Base-by-base conservation (phyloP, 2,797 vertebrate genomes). In the Remorina albescens region DNA sequence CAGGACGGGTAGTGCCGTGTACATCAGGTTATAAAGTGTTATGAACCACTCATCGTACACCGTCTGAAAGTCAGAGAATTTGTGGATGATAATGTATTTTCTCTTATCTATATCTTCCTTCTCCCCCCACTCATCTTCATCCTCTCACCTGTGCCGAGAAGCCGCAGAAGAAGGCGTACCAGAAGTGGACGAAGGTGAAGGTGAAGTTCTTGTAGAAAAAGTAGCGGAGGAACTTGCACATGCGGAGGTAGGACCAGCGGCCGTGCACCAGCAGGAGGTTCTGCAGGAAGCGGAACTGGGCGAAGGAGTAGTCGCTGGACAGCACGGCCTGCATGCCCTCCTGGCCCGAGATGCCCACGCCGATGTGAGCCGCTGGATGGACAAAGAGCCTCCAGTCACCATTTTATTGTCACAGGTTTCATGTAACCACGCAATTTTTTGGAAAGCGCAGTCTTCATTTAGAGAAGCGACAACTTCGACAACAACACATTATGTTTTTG, bases 131-230 rank as follows among this genome's bases (percentile, higher is more conserved):
- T n/a, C 8, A 8, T 10, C 19, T 21, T 11, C 34, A 3, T 0
- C 23, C 8, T 67, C 95, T 92, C 85, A 98, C 98, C 97, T 98
- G 97, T 2, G 98, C 97, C 0, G 98, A 99, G 92, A 98, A 99
- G 57, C 98, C 97, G 0, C 94, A 98, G 95, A 96, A 99, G 95
- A 98, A 99, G 60, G 89, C 97, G 19, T 94, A 99, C 97, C 98
- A 99, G 95, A 99, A 96, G 82, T 99, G 97, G 41, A 99, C 95
- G 5, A 99, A 92, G 0, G 98, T 99, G 90, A 99, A 99, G 87
- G 96, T 95, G 87, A 99, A 99, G 91, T 99, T 99, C 93, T 99
- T 99, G 84, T 98, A 99, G 93, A 99, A 99, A 89, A 99, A 99
- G 85, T 98, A 99, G 56, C 95, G 90, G 85, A 99, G 94, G 88